Evolutionary conservation across 2,113 vertebrate genomes (phyloP).

Genomic region (Cariama cristata): DNA sequence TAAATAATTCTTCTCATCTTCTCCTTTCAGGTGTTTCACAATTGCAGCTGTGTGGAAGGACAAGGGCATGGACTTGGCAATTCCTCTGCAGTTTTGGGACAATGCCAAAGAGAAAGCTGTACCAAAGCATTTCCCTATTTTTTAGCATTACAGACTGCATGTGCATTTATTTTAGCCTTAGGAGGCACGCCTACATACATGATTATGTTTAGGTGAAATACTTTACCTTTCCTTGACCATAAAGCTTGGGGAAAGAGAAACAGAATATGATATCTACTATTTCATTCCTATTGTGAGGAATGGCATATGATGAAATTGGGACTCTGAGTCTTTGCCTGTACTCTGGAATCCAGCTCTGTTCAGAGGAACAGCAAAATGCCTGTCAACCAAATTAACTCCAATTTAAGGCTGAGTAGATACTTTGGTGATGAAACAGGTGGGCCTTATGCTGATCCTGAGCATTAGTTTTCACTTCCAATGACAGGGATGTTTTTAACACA

Average conservation of each 20-base stretch:
- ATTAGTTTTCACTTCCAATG: not conserved
- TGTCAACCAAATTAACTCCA: not conserved
- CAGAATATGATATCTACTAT: not conserved
- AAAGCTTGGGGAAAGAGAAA: not conserved
- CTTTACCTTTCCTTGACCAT: conserved; percentile 13
- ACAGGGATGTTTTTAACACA: not conserved
- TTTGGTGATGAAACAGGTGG: not conserved
- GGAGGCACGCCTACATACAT: conserved; percentile 85
- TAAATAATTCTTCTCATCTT: not conserved
- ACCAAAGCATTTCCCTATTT: conserved; percentile 82
- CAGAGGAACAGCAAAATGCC: not conserved
- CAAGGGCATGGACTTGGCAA: conserved; percentile 73
- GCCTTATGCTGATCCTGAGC: not conserved
- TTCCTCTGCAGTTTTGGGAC: conserved; percentile 80
- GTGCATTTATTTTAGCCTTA: conserved; percentile 81
- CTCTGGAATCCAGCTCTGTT: not conserved
- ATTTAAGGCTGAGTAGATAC: not conserved
- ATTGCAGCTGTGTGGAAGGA: conserved; percentile 85
- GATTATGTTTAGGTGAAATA: conserved; percentile 85
- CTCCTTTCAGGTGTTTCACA: conserved; percentile 83
- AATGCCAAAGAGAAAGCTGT: conserved; percentile 83
- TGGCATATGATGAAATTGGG: not conserved
- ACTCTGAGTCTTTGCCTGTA: not conserved
- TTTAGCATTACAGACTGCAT: conserved; percentile 81
- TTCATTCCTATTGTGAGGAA: not conserved